These are phyloP conservation scores for Bacillus rossius DNA, from an alignment of 1,140 invertebrate species.

Conservation along the genomic window DNA sequence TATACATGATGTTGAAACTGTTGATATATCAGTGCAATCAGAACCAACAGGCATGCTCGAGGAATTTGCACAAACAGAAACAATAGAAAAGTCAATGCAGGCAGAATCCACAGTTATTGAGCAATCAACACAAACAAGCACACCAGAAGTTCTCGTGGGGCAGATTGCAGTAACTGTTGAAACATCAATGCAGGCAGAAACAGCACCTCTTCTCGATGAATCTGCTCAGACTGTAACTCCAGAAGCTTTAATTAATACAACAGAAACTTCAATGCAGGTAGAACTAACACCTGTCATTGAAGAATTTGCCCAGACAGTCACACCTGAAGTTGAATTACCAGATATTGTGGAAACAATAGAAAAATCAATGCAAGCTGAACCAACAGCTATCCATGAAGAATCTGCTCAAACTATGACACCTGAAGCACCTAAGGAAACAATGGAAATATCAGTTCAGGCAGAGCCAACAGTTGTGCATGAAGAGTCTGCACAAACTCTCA, in stretches of 20 bases:
- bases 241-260: background rate
- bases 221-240: background rate
- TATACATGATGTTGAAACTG: slow-evolving; percentile 15
- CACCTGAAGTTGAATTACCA: too few species aligned
- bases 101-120: slow-evolving; percentile 17
- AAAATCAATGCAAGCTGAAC: too few species aligned
- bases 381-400: background rate
- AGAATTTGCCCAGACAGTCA: background rate
- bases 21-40: background rate
- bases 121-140: slow-evolving; percentile 26
- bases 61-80: slow-evolving; percentile 24
- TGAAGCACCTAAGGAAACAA: background rate
- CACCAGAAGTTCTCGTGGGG: slow-evolving; percentile 24
- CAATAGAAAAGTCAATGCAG: slow-evolving; percentile 27
- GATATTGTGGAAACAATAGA: too few species aligned
- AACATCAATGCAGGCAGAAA: slow-evolving; percentile 8
- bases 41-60: background rate
- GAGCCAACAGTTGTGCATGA: slow-evolving; percentile 10
- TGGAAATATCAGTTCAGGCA: slow-evolving; percentile 3
- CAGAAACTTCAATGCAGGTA: background rate
- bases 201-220: background rate
- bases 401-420: background rate
- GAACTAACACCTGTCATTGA: background rate
- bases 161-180: slow-evolving; percentile 23
- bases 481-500: slow-evolving; percentile 26